phyloP scores from a whole-genome alignment of 2,797 vertebrate genomes.

The Pteronotus mesoamericanus region DNA sequence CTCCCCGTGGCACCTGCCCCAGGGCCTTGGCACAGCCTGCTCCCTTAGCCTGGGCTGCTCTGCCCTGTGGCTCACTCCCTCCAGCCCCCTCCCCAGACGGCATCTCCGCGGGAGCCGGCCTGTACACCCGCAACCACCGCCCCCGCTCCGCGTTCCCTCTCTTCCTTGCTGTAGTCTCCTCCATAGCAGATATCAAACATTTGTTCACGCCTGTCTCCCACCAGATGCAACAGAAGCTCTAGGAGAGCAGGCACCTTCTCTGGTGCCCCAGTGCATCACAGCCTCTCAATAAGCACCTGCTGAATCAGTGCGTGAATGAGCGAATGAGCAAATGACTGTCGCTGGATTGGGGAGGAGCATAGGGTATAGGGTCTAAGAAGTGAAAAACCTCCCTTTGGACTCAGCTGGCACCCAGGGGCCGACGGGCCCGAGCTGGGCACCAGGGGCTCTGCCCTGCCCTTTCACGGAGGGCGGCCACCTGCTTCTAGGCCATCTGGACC shows the following conservation, averaged over 20 bases:
- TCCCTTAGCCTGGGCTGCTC: not conserved
- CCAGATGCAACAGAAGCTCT: not conserved
- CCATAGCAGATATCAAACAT: not conserved
- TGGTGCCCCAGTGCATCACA: not conserved
- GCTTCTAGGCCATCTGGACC: not conserved
- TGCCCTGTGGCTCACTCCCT: not conserved
- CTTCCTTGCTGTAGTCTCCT: not conserved
- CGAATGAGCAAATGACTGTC: not conserved
- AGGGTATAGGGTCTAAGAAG: not conserved
- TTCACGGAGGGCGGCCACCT: no score
- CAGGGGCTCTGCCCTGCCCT: not conserved
- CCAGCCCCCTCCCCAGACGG: not conserved
- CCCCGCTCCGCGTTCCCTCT: not conserved
- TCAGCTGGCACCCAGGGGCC: not conserved
- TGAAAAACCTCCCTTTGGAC: not conserved
- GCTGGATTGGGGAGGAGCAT: not conserved
- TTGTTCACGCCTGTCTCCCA: not conserved
- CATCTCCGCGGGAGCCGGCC: not conserved
- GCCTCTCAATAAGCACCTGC: not conserved
- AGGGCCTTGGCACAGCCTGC: not conserved
- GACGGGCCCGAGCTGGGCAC: not conserved
- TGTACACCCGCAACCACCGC: not conserved
- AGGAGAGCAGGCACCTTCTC: rapidly evolving
- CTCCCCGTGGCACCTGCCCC: not conserved
- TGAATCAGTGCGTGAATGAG: no score